Evolutionary conservation across 2,113 vertebrate species (phyloP).

Genomic region (Neodontobutis hainanensis): DNA sequence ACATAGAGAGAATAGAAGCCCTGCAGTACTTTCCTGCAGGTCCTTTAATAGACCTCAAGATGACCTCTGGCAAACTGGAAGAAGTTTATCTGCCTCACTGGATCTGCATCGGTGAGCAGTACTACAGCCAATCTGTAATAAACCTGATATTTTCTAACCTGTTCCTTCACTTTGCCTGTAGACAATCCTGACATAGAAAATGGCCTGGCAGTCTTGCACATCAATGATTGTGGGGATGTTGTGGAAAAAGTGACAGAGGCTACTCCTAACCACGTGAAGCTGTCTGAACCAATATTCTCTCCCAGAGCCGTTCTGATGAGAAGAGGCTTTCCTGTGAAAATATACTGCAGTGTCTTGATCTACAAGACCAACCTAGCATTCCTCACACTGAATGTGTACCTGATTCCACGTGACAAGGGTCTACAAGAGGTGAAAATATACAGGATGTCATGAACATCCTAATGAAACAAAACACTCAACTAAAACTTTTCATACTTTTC

Average conservation of each 20-base stretch:
- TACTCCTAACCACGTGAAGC: conserved; percentile 32
- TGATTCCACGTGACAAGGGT: conserved; percentile 29
- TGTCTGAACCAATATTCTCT: conserved; percentile 23
- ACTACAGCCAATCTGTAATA: too few relatives aligned
- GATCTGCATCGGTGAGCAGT: conserved; percentile 34
- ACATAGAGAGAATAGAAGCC: conserved; percentile 2
- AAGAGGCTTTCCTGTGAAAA: not conserved
- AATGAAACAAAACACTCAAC: too few relatives aligned
- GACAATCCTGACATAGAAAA: not conserved
- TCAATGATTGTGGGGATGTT: conserved; percentile 26
- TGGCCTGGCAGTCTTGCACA: conserved; percentile 39
- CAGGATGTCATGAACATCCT: too few relatives aligned
- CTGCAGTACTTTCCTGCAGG: conserved; percentile 34
- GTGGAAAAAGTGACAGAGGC: conserved; percentile 34
- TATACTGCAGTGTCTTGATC: conserved; percentile 17
- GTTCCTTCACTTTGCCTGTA: not conserved
- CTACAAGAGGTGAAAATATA: conserved; percentile 26
- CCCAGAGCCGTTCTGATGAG: conserved; percentile 10
- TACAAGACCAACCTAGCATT: not conserved
- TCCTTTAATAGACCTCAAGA: conserved; percentile 37
- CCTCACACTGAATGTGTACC: conserved; percentile 33
- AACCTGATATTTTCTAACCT: too few relatives aligned
- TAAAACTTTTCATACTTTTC: not conserved
- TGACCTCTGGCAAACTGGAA: conserved; percentile 19
- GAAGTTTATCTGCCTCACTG: conserved; percentile 44